Evolutionary conservation across 2,888 invertebrate genomes (phyloP).

Genomic region (Drosophila leonis): DNA sequence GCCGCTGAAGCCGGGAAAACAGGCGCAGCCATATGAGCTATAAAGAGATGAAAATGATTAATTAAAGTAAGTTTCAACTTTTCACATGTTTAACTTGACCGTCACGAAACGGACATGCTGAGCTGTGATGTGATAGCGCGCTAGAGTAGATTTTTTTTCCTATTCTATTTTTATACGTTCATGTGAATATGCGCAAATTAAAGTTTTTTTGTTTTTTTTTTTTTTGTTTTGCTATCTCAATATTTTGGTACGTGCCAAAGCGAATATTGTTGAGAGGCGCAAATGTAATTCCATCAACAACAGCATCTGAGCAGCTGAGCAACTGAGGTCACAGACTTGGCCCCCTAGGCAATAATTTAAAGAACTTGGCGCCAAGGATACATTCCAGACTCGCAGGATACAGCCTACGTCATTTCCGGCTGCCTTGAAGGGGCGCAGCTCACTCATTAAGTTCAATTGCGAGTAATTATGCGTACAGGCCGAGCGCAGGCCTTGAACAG

Average conservation of each 20-base stretch:
- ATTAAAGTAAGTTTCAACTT: slow-evolving; percentile 29
- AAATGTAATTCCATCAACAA: slow-evolving; percentile 18
- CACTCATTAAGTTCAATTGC: slow-evolving; percentile 60
- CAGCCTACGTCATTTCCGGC: slow-evolving; percentile 12
- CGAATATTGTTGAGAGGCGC: slow-evolving; percentile 26
- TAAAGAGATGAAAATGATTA: slow-evolving; percentile 66
- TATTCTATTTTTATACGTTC: slow-evolving; percentile 4
- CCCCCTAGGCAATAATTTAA: slow-evolving; percentile 60
- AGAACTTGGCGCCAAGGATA: slow-evolving; percentile 54
- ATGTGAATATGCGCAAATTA: slow-evolving; percentile 13
- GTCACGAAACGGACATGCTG: slow-evolving; percentile 18
- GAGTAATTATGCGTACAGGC: slow-evolving; percentile 39
- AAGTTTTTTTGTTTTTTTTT: slow-evolving; percentile 8
- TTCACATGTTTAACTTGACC: not conserved
- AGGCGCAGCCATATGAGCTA: slow-evolving; percentile 92
- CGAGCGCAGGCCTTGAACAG: slow-evolving; percentile 38
- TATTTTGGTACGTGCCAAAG: slow-evolving; percentile 52
- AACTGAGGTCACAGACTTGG: slow-evolving; percentile 50
- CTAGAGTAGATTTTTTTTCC: not conserved
- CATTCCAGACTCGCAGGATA: slow-evolving; percentile 12
- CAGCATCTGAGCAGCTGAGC: slow-evolving; percentile 54
- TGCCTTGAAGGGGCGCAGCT: slow-evolving; percentile 35
- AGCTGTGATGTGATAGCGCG: slow-evolving; percentile 2
- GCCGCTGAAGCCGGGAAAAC: slow-evolving; percentile 93
- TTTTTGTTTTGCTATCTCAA: slow-evolving; percentile 7